Base-by-base conservation (phyloP, 2,113 vertebrate genomes). In the Puma concolor region DNA sequence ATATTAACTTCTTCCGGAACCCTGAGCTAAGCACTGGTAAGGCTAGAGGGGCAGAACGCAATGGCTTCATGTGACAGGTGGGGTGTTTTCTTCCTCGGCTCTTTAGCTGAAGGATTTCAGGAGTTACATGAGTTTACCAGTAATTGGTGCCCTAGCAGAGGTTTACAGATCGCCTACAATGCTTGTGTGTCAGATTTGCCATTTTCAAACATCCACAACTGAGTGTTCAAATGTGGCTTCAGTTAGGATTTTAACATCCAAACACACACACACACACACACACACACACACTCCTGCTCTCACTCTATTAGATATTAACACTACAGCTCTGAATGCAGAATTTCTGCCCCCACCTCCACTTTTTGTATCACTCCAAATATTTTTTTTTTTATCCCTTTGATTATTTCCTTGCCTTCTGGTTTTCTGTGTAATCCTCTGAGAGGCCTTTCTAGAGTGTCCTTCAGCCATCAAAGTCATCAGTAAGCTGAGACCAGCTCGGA, bases 111-210 rank as follows among this genome's bases (percentile, higher is more conserved):
- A 85, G 77, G 74, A 36, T 10, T 94, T 31, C 13, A 23, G 76
- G 77, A 29, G 44, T 72, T 95, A 64, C 48, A 48, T 23, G 89
- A 38, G 95, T 60, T 83, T 76, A 52, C 66, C 82, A 84, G 50
- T 96, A 98, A 96, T 77, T 98, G 85, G 97, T 97, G 95, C 74
- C 89, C 41, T 76, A 82, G 74, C 88, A 94, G 95, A 97, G 57
- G 36, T 69, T 96, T 95, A 67, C 90, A 91, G 88, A 48, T 17
- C 60, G 25, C 69, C 48, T 86, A 15, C 38, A 60, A 74, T 74
- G n/a, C 69, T 91, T 13, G 38, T 31, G 23, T 93, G 95, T 80
- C 96, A 97, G 74, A 36, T 77, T 74, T 94, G 95, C 92, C 1
- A 0, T 89, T 97, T 97, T 87, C 95, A 98, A 80, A 96, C 83